Percentiles rank a stretch among this genome's conserved stretches.
Conservation (phyloP, 2,888 invertebrate species). For the Hipparchia semele region DNA sequence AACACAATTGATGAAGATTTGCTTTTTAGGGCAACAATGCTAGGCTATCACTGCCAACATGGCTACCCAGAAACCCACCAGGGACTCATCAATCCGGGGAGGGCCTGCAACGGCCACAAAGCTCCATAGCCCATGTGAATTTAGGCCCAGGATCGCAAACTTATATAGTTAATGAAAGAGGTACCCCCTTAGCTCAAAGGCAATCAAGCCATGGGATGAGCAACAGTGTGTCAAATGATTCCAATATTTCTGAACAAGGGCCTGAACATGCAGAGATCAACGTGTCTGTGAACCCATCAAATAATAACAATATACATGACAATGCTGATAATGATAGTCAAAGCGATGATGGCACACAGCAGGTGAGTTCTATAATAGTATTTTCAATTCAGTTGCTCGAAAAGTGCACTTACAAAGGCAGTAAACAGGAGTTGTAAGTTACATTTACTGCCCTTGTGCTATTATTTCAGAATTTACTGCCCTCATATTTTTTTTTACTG, state of each 20-base stretch:
- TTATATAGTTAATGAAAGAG: constrained; percentile 66
- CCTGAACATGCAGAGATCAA: constrained; percentile 67
- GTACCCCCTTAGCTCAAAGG: constrained; percentile 53
- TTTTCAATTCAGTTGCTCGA: too few relatives aligned
- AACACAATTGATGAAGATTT: not conserved
- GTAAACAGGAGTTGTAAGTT: too few relatives aligned
- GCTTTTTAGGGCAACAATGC: constrained; percentile 70
- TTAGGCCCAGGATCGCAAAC: constrained; percentile 60
- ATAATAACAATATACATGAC: constrained; percentile 76
- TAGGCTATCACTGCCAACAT: constrained; percentile 70
- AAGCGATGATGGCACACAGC: constrained; percentile 75
- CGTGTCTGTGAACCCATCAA: constrained; percentile 72
- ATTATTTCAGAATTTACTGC: too few relatives aligned
- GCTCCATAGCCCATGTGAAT: constrained; percentile 72
- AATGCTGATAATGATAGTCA: constrained; percentile 75
- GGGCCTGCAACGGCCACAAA: constrained; percentile 65
- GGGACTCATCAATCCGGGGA: constrained; percentile 65
- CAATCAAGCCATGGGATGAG: constrained; percentile 56
- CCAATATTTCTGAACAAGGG: constrained; percentile 60
- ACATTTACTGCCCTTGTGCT: too few relatives aligned
- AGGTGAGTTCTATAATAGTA: constrained; percentile 52
- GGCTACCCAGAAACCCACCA: constrained; percentile 71
- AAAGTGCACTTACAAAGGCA: too few relatives aligned
- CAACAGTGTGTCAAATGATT: constrained; percentile 63
- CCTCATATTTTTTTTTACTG: too few relatives aligned